Base-by-base conservation (phyloP, 2,888 invertebrate genomes). In the Crocallis elinguaria region DNA sequence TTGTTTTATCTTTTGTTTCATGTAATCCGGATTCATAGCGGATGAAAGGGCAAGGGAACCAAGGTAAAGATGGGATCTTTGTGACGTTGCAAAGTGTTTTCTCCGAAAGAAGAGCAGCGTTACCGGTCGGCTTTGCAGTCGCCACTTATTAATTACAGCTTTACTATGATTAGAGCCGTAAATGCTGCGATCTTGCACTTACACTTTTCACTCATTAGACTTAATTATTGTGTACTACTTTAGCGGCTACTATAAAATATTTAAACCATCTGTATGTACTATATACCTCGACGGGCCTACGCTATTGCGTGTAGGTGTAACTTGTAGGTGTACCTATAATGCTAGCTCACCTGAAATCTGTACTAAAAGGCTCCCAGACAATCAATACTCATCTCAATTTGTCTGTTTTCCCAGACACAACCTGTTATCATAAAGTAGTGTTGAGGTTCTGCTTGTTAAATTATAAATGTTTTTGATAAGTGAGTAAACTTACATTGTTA, bases 31-130 rank as follows among this genome's bases (percentile, higher is more conserved):
- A 73, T 78, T 79, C 84, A 69, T 88, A 95, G 95, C 95, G 95
- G 94, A 95, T 95, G 95, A 95, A 95, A 95, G 95, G 95, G 94
- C 95, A 95, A 94, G 95, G 95, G 93, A 95, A 95, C 92, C 95
- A 95, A 95, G 95, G 95, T 95, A 93, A 88, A 79, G 78, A 79
- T 77, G 67, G 65, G 64, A 76, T 73, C 74, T 75, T 79, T 86
- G 77, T 91, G 90, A 90, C 90, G 91, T 91, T 86, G 90, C 87
- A 86, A 81, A 84, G 86, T 88, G 87, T 85, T 87, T 80, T 80
- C 76, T 70, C 75, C 17, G 25, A 36, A 36, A 78, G 73, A 77
- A 73, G 72, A 75, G 74, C 68, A 77, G 77, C 70, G 71, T 71
- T 71, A 84, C 88, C 89, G 89, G 88, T 84, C 84, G 80, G 81